Evolutionary conservation across 2,113 vertebrate species (phyloP).

Genomic region (Saccopteryx leptura): DNA sequence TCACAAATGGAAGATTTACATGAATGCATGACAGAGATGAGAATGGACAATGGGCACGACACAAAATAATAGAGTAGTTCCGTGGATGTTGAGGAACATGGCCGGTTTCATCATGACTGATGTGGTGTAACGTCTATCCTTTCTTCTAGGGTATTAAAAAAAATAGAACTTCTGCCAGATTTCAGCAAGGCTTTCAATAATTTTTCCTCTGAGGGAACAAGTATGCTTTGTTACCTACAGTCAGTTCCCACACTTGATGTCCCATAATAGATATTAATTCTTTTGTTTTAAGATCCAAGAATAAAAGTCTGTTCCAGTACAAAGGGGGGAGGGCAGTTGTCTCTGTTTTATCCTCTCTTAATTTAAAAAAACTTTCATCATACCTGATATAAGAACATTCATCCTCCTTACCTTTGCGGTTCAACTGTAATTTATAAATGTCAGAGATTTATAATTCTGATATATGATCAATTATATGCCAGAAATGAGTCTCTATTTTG

Average conservation of each 20-base stretch:
- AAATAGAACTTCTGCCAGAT: constrained; percentile 12
- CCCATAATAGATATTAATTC: constrained; percentile 1
- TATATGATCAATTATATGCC: constrained; percentile 20
- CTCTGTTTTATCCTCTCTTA: constrained; percentile 27
- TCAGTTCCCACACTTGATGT: not conserved
- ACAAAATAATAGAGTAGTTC: not conserved
- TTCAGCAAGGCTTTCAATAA: constrained; percentile 17
- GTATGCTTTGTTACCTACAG: not conserved
- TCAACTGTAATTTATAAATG: constrained; percentile 33
- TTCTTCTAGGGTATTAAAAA: not conserved
- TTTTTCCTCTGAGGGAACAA: not conserved
- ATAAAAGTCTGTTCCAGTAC: not conserved
- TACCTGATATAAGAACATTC: constrained; percentile 40
- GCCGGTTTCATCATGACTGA: constrained; percentile 13
- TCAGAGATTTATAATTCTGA: not conserved
- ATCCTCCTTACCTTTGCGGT: constrained; percentile 17
- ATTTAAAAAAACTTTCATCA: constrained; percentile 74
- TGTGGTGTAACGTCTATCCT: not conserved
- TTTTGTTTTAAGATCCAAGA: constrained; percentile 58
- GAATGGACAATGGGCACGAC: not conserved
- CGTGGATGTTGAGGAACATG: not conserved
- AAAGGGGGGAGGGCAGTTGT: not conserved
- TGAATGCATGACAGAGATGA: constrained; percentile 12
- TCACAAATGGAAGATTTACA: not conserved
- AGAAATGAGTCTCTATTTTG: constrained; percentile 49